Conservation (phyloP, 2,797 vertebrate species). For the Diplodus puntazzo region DNA sequence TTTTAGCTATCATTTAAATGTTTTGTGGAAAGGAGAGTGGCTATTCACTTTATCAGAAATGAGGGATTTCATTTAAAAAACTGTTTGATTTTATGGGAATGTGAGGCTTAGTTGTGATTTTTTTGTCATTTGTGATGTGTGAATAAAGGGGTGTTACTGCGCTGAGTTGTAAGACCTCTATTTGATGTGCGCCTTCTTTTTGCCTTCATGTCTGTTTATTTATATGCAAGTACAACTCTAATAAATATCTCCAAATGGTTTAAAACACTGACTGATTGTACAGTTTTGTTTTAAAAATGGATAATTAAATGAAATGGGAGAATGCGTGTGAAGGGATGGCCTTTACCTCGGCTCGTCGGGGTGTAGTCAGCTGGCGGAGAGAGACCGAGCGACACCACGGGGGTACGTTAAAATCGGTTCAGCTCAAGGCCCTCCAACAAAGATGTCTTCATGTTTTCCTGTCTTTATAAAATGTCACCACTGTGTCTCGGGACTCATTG, state of each 20-base stretch:
- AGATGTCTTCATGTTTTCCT: slow-evolving; percentile 58
- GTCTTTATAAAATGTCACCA: slow-evolving; percentile 75
- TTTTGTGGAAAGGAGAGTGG: not conserved
- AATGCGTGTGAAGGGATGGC: slow-evolving; percentile 6
- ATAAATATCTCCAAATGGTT: slow-evolving; percentile 20
- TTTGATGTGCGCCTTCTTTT: not conserved
- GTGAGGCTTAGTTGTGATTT: not conserved
- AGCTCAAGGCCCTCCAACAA: slow-evolving; percentile 59
- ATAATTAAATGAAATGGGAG: not conserved
- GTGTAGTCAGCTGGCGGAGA: not conserved
- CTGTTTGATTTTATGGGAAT: not conserved
- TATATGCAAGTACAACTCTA: not conserved
- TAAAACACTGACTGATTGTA: not conserved
- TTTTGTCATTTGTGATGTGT: not conserved
- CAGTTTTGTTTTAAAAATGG: not conserved
- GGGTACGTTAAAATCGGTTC: slow-evolving; percentile 59
- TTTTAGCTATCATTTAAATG: not conserved
- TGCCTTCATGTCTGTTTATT: slow-evolving; percentile 21
- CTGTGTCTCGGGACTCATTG: slow-evolving; percentile 59
- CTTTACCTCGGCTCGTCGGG: slow-evolving; percentile 19
- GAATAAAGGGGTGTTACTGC: not conserved
- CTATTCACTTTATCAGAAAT: not conserved
- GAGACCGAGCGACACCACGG: slow-evolving; percentile 33
- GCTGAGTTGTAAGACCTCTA: not conserved
- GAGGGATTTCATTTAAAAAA: slow-evolving; percentile 6